phyloP scores from a whole-genome alignment of 2,888 invertebrate species.

The Cryptosula pallasiana region DNA sequence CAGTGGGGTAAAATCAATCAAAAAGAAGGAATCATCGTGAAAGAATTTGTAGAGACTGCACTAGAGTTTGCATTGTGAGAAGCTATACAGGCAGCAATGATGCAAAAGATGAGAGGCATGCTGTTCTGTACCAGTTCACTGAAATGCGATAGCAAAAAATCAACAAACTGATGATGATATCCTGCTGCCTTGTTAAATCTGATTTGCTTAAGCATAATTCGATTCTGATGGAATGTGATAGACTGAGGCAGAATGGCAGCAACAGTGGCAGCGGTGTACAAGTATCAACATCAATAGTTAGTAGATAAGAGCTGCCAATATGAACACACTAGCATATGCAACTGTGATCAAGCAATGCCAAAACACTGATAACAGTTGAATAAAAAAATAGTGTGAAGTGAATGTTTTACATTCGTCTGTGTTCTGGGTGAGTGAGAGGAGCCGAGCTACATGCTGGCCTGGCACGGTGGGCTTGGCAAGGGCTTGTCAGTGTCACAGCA shows the following conservation, averaged over 20 bases:
- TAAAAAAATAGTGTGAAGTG: not conserved
- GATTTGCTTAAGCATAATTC: constrained; percentile 19
- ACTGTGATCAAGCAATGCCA: too few relatives aligned
- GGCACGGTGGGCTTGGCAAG: too few relatives aligned
- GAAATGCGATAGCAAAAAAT: constrained; percentile 20
- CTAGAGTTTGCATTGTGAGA: too few relatives aligned
- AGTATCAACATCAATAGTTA: not conserved
- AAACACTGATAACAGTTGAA: not conserved
- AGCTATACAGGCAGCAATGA: not conserved
- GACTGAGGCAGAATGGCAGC: not conserved
- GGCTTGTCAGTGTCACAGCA: too few relatives aligned
- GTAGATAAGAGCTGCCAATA: not conserved
- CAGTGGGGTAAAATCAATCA: too few relatives aligned
- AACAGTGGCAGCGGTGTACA: not conserved
- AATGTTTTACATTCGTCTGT: not conserved
- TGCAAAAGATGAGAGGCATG: not conserved
- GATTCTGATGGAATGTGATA: constrained; percentile 5
- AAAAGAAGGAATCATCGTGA: too few relatives aligned
- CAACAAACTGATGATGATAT: constrained; percentile 6
- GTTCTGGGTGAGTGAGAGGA: too few relatives aligned
- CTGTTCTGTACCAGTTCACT: constrained; percentile 16
- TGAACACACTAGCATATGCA: not conserved
- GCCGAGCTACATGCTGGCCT: too few relatives aligned
- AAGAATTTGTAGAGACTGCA: too few relatives aligned
- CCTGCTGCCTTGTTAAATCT: constrained; percentile 15